These are phyloP conservation scores for Drosophila neonasuta DNA, from an alignment of 2,888 invertebrate species.

Conservation along the genomic window DNA sequence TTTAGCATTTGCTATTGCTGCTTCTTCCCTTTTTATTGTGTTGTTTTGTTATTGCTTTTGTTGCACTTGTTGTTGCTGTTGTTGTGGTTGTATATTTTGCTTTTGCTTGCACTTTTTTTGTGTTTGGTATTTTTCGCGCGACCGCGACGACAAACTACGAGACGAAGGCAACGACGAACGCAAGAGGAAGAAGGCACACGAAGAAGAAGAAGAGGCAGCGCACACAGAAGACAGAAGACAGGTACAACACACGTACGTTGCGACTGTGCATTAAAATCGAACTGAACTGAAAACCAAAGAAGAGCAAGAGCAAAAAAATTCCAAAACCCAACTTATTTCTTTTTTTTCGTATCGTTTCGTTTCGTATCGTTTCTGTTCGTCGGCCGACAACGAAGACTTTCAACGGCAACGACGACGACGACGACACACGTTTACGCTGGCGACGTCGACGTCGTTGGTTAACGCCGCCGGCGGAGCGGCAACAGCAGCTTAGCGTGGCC, in stretches of 20 bases:
- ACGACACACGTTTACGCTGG: conserved; percentile 32
- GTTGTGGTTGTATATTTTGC: conserved; percentile 37
- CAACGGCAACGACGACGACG: conserved; percentile 58
- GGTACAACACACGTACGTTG: conserved; percentile 64
- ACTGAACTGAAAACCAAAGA: conserved; percentile 81
- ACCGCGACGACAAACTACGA: conserved; percentile 4
- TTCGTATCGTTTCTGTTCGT: conserved; percentile 57
- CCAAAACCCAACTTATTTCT: conserved; percentile 78
- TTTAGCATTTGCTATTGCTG: conserved; percentile 33
- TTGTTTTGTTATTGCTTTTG: conserved; percentile 32
- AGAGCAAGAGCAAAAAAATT: conserved; percentile 80
- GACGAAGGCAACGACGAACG: conserved; percentile 41
- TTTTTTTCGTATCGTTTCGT: conserved; percentile 48
- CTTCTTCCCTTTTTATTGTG: conserved; percentile 34
- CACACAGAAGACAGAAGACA: conserved; percentile 42
- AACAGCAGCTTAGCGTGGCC: conserved; percentile 75
- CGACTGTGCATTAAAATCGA: conserved; percentile 79
- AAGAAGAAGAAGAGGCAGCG: conserved; percentile 34
- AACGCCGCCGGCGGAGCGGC: conserved; percentile 77
- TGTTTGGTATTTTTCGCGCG: conserved; percentile 45
- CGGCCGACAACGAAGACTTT: conserved; percentile 59
- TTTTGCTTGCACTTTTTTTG: conserved; percentile 46
- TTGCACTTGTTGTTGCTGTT: conserved; percentile 40
- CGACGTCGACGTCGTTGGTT: conserved; percentile 55
- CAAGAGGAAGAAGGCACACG: conserved; percentile 23